Conservation (phyloP, 1,140 invertebrate species). For the Drosophila busckii region DNA sequence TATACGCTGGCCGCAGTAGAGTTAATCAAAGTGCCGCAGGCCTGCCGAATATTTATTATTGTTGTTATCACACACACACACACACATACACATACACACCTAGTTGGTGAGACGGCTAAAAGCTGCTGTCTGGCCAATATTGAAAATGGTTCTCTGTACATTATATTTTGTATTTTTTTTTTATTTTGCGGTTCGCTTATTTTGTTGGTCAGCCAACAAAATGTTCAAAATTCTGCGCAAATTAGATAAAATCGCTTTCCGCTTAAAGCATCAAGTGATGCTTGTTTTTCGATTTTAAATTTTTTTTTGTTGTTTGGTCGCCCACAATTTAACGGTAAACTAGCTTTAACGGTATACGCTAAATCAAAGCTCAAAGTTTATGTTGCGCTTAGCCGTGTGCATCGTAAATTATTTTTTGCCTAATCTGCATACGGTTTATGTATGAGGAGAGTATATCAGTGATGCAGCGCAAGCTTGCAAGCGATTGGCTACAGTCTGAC, state of each 20-base stretch:
- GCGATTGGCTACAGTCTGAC: neutral
- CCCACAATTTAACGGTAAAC: conserved; percentile 59
- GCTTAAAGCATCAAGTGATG: conserved; percentile 9
- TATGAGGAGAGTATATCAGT: conserved; percentile 23
- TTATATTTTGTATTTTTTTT: conserved; percentile 1
- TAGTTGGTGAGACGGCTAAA: conserved; percentile 24
- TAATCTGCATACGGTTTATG: conserved; percentile 62
- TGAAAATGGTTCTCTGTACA: conserved; percentile 11
- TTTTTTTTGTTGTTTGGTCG: conserved; percentile 2
- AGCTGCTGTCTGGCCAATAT: conserved; percentile 23
- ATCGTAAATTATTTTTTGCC: conserved; percentile 64
- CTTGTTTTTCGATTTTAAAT: neutral
- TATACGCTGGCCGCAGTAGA: conserved; percentile 38
- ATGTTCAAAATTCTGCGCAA: conserved; percentile 14
- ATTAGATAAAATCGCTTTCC: conserved; percentile 48
- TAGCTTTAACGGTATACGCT: conserved; percentile 40
- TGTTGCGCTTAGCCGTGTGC: conserved; percentile 37
- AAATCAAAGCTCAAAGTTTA: conserved; percentile 19
- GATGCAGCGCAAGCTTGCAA: conserved; percentile 1
- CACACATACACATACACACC: neutral
- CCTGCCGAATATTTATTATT: conserved; percentile 23
- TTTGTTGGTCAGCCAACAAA: conserved; percentile 23
- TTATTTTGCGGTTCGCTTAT: conserved; percentile 35
- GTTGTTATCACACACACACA: conserved; percentile 15
- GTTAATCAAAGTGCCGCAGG: conserved; percentile 63